Base-by-base conservation (phyloP, 2,888 invertebrate species). In the Venusia cambrica region DNA sequence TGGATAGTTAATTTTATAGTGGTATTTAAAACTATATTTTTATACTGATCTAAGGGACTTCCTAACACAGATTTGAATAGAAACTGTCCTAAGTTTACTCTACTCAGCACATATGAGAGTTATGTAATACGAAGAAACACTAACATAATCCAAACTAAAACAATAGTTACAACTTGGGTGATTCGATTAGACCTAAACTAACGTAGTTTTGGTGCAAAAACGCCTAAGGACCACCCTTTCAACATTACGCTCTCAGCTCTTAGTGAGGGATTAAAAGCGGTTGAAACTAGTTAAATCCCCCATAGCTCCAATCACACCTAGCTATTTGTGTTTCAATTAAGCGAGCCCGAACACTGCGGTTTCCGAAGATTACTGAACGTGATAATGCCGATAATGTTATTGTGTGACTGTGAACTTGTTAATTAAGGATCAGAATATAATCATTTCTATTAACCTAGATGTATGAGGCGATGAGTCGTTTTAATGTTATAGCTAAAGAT, bases 311-410 rank as follows among this genome's bases (percentile, higher is more conserved):
- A 75, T 79, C 75, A 65, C 76, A 77, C 73, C 74, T 69, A 70
- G 58, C 68, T 76, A 78, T 79, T 80, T 78, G 77, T 74, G 77
- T 78, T 79, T 74, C 79, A 81, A 81, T 83, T 79, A 80, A 72
- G 71, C 49, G 37, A 36, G 56, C 53, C 66, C 66, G 61, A 68
- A 70, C 31, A 31, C 65, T 61, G 73, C 61, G 75, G 78, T 73
- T 67, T 51, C 63, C 54, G 54, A 72, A 77, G 72, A 74, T 78
- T 73, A 45, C 47, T 45, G 33, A 36, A 36, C 38, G 40, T 35
- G 40, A 40, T 40, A 40, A 40, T 40, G 33, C 38, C 24, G 37
- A 32, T 39, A 26, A 39, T 38, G 33, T 21, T 25, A 38, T 29
- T 34, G 34, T 34, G 30, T 31, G 24, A 29, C 37, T 37, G 6